Evolutionary conservation across 2,797 vertebrate species (phyloP).

Genomic region (Myripristis murdjan): DNA sequence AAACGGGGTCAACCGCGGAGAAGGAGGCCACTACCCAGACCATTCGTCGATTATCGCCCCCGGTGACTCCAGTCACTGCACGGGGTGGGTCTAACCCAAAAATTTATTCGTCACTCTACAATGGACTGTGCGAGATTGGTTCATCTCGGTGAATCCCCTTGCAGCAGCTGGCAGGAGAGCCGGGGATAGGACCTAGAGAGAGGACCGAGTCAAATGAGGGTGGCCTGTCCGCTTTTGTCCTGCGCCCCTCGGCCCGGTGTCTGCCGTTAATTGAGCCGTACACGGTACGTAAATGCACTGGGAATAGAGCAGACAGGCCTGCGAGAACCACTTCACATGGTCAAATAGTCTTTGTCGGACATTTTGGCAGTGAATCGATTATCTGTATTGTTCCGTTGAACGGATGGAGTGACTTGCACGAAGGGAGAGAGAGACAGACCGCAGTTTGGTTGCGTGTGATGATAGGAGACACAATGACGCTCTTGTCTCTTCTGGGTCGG

Average conservation of each 20-base stretch:
- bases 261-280: slow-evolving; percentile 18
- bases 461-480: slow-evolving; percentile 99
- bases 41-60: slow-evolving; percentile 4
- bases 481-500: slow-evolving; percentile 98
- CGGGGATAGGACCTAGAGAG: slow-evolving; percentile 52
- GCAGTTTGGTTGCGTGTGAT: slow-evolving; percentile 80
- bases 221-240: slow-evolving; percentile 40
- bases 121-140: slow-evolving; percentile 59
- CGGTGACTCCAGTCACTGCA: slow-evolving; percentile 32
- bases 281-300: slow-evolving; percentile 41
- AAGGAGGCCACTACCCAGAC: slow-evolving; percentile 44
- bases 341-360: slow-evolving; percentile 17
- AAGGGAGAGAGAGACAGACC: slow-evolving; percentile 54
- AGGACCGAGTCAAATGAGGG: slow-evolving; percentile 56
- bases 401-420: slow-evolving; percentile 82
- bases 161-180: slow-evolving; percentile 55
- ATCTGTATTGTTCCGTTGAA: slow-evolving; percentile 37
- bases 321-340: slow-evolving; percentile 27
- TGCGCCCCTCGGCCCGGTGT: slow-evolving; percentile 41
- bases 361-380: slow-evolving; percentile 36
- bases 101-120: slow-evolving; percentile 26
- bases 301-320: slow-evolving; percentile 12
- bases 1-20: slow-evolving; percentile 44
- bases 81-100: slow-evolving; percentile 49
- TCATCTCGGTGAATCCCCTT: slow-evolving; percentile 40